phyloP scores from a whole-genome alignment of 1,140 invertebrate species.

The Limonius californicus region DNA sequence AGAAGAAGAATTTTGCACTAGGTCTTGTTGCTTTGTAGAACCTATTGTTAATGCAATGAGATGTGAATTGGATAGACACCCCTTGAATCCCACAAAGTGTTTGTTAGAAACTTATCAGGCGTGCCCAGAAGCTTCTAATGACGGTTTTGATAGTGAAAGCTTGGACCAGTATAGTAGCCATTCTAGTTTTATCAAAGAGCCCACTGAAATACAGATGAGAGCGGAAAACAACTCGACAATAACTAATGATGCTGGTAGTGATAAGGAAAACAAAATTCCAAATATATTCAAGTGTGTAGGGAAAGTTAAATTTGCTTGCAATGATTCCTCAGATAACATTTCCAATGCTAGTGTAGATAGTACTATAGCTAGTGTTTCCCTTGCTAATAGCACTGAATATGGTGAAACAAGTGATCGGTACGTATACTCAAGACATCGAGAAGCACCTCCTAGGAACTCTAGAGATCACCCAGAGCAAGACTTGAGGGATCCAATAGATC shows the following conservation, averaged over 20 bases:
- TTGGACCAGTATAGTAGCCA: no score
- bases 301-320: conserved; percentile 1
- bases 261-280: background rate
- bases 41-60: background rate
- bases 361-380: conserved; percentile 9
- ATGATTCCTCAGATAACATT: background rate
- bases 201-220: no score
- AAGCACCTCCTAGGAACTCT: conserved; percentile 24
- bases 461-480: conserved; percentile 30
- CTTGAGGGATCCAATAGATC: conserved; percentile 26
- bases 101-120: no score
- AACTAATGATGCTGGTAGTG: background rate
- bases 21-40: background rate
- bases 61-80: background rate
- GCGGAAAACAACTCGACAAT: no score
- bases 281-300: conserved; percentile 1
- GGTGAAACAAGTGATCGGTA: conserved; percentile 51
- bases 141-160: no score
- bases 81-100: no score
- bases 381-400: conserved; percentile 36
- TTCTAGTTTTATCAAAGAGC: no score
- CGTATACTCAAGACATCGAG: conserved; percentile 29
- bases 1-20: no score
- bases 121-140: no score
- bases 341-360: conserved; percentile 1